Evolutionary conservation across 2,888 invertebrate species (phyloP), one percentile per base, ranked within the genome.

Genomic region (Eueremaeus valkanovi): DNA sequence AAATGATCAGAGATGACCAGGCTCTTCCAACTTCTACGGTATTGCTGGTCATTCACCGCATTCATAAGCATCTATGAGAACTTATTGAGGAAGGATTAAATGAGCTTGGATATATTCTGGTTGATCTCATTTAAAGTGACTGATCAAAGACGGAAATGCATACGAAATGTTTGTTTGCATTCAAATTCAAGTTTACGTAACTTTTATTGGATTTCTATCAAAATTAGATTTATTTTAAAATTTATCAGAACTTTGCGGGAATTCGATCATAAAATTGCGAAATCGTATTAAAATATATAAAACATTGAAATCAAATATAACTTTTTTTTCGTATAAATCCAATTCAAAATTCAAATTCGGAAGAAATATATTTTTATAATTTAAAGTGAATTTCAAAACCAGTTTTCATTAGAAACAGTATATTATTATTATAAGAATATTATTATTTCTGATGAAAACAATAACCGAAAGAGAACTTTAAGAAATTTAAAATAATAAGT

Each of bases 361-460:
- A 6, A 24, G 5, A 58, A 58, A 24, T 9, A 24, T 16, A 5
- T 29, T 2, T 9, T 24, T 21, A 58, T 29, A 24, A 6, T 36
- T 58, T 58, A 24, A 58, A 58, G 16, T 16, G 18, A 51, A n/a
- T n/a, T 51, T 18, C 11, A 29, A 63, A 29, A 63, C 63, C 63
- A 63, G 63, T 29, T 63, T 63, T 63, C 27, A 31, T 31, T 63
- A 33, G 29, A 31, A 33, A 31, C 8, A 63, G 13, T 33, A 31
- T 63, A 63, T 63, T 31, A 31, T 63, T 33, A 63, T 63, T 18
- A 63, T 5, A 31, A 27, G 58, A 58, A 58, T 63, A 63, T 63
- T 63, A 33, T 63, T 63, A 55, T 55, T 55, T 55, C 27, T 13
- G 63, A 33, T 11, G 63, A 63, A 63, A 63, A 63, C 63, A 63